These are phyloP conservation scores for Channallabes apus DNA, from an alignment of 2,797 vertebrate genomes.

Conservation along the genomic window DNA sequence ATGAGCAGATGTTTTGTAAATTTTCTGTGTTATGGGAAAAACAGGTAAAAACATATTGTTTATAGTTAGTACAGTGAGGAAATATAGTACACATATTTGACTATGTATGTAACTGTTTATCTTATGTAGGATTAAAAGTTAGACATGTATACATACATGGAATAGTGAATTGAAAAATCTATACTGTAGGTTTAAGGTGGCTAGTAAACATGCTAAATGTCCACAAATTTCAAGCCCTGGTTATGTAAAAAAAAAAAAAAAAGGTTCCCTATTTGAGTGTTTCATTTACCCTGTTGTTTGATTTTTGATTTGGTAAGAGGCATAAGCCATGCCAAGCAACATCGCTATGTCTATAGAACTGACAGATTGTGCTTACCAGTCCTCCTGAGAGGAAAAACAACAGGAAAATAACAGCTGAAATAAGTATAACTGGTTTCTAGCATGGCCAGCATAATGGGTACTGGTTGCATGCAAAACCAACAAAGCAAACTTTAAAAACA, in stretches of 20 bases:
- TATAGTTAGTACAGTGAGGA: not conserved
- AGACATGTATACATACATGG: not conserved
- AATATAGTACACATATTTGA: not conserved
- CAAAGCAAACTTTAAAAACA: slow-evolving; percentile 10
- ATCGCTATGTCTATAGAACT: not conserved
- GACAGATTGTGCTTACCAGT: not conserved
- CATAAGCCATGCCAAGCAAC: not conserved
- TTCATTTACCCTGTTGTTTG: not conserved
- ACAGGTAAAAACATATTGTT: not conserved
- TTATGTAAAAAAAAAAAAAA: not conserved
- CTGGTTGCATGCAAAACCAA: not conserved
- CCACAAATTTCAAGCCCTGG: not conserved
- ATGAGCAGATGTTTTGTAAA: not conserved
- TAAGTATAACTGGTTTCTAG: not conserved
- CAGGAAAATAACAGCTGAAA: not conserved
- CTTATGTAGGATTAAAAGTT: not conserved
- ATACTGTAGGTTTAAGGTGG: not conserved
- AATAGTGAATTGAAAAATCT: not conserved
- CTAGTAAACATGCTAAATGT: not conserved
- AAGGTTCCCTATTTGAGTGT: not conserved
- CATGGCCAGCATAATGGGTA: not conserved
- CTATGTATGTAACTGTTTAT: not conserved
- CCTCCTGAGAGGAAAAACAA: not conserved
- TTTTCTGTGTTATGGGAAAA: not conserved
- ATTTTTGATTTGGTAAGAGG: not conserved